Evolutionary conservation across 1,140 invertebrate genomes (phyloP), one percentile per base, ranked within the genome.

Genomic region (Ooceraea biroi): DNA sequence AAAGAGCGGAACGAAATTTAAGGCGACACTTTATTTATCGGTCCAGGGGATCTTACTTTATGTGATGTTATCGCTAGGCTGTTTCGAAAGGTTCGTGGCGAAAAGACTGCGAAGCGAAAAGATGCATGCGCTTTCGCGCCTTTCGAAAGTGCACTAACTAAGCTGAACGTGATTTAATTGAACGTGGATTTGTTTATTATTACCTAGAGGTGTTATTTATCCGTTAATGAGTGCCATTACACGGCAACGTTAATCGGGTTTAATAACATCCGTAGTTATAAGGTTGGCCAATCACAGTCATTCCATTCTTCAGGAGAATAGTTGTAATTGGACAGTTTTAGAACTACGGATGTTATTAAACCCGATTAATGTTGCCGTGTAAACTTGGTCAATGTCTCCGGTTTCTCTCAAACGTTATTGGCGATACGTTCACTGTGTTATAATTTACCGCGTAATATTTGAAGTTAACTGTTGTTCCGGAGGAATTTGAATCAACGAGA

Each of bases 1-100:
- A 66, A 80, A 65, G 71, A 80, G 76, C 65, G 76, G 65, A 69
- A 80, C 61, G 76, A 71, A 80, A 80, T 80, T 80, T 80, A 80
- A 80, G 27, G 65, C 50, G 76, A 80, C 65, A 57, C 36, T 58
- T 55, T 19, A 25, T 71, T 80, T 71, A 80, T 80, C 65, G n/a
- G 11, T 3, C 25, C 65, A n/a, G 50, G 41, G 65, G 2, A 80
- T 80, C 65, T 80, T 58, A 30, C n/a, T 71, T 44, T 46, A 46
- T 17, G 50, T 63, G 76, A 69, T 78, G 22, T 68, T 78, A 69
- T 78, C 65, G 63, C 36, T 12, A 25, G 14, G n/a, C 12, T 14
- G 61, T 30, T 10, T 25, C 48, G 61, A 57, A 27, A 78, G 61
- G 17, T 74, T 3, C n/a, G 41, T 14, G 30, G 55, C 14, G 36